Evolutionary conservation across 2,113 vertebrate genomes (phyloP).

Genomic region (Zosterops japonicus): DNA sequence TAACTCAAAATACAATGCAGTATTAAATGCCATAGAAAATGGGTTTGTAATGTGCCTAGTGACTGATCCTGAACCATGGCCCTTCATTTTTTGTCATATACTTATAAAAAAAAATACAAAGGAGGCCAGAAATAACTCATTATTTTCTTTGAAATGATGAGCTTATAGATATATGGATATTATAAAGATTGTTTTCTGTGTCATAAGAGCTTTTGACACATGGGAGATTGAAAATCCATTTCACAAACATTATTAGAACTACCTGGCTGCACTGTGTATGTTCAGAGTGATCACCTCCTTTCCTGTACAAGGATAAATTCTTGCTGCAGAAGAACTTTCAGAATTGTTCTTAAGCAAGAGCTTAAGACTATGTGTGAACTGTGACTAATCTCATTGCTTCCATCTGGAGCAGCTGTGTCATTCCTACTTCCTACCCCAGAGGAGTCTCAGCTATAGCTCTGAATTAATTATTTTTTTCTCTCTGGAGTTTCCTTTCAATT

Average conservation of each 20-base stretch:
- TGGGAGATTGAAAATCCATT: neutral
- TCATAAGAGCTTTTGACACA: neutral
- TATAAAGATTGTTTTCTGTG: neutral
- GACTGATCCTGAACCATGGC: neutral
- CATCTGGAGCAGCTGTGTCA: neutral
- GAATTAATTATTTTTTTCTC: neutral
- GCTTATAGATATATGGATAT: neutral
- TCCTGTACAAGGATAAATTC: neutral
- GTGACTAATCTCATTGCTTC: neutral
- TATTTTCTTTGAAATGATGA: neutral
- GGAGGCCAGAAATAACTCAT: neutral
- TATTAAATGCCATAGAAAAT: neutral
- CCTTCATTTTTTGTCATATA: neutral
- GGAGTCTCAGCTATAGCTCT: neutral
- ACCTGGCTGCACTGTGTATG: neutral
- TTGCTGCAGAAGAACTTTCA: neutral
- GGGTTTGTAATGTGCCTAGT: too few relatives aligned
- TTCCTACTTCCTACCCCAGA: neutral
- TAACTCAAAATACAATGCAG: neutral
- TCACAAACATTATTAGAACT: neutral
- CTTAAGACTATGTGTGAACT: neutral
- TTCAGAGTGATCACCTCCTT: neutral
- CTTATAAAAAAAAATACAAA: neutral
- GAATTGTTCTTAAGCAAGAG: neutral
- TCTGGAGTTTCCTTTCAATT: neutral